phyloP scores from a whole-genome alignment of 2,113 vertebrate species.

The Hoplias malabaricus region DNA sequence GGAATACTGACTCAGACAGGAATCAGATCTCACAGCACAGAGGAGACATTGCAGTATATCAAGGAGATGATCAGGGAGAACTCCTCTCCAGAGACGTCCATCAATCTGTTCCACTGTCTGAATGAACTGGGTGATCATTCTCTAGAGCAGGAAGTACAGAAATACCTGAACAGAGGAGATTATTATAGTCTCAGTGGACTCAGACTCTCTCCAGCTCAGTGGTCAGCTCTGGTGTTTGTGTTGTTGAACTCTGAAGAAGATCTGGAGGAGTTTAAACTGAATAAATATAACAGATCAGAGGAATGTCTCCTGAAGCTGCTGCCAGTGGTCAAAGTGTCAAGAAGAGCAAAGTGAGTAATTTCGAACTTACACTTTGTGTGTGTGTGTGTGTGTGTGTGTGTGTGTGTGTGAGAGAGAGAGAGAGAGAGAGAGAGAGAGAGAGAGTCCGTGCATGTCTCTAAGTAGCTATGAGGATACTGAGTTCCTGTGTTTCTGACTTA shows the following conservation, averaged over 20 bases:
- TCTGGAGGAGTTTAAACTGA: background rate
- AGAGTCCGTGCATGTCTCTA: too few species aligned
- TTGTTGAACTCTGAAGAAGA: background rate
- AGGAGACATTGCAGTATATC: constrained; percentile 10
- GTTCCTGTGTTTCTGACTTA: too few species aligned
- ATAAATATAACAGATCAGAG: background rate
- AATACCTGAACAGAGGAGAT: background rate
- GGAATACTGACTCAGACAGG: background rate
- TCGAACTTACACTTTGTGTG: too few species aligned
- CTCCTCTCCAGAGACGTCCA: background rate
- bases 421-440: background rate
- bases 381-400: too few species aligned
- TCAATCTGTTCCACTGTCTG: constrained; percentile 21
- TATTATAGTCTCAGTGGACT: too few species aligned
- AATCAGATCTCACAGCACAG: background rate
- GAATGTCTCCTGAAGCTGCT: background rate
- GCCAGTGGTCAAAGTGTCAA: constrained; percentile 10
- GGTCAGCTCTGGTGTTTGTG: background rate
- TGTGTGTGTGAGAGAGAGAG: too few species aligned
- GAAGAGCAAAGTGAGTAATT: constrained; percentile 29
- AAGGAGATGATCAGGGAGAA: constrained; percentile 5
- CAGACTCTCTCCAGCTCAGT: background rate
- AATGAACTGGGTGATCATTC: background rate
- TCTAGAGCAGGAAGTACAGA: background rate
- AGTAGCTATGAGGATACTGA: too few species aligned